Evolutionary conservation across 2,113 vertebrate species (phyloP).

Genomic region (Leucoraja erinaceus): DNA sequence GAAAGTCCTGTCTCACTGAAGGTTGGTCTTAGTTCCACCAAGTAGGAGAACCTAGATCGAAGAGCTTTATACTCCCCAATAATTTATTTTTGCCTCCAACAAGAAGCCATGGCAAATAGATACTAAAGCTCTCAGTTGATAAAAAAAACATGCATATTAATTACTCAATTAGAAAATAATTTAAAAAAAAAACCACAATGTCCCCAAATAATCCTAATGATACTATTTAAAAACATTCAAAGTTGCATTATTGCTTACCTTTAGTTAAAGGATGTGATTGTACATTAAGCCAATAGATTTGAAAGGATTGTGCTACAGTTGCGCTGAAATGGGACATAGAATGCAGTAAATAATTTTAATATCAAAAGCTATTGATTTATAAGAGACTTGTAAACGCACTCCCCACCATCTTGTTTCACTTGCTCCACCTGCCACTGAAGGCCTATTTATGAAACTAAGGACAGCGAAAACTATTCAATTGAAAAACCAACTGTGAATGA

Average conservation of each 20-base stretch:
- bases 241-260: constrained; percentile 44
- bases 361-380: neutral
- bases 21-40: neutral
- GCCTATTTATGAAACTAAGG: too few relatives aligned
- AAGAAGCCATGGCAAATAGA: neutral
- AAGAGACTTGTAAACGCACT: neutral
- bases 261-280: constrained; percentile 45
- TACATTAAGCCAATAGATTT: constrained; percentile 52
- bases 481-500: neutral
- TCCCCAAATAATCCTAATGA: neutral
- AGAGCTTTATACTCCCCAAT: neutral
- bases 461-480: neutral
- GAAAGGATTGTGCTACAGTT: constrained; percentile 45
- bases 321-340: constrained; percentile 44
- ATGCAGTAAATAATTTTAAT: neutral
- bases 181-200: neutral
- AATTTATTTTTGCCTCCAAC: neutral
- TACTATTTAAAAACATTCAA: neutral
- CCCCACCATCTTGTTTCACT: too few relatives aligned
- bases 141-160: neutral
- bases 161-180: neutral
- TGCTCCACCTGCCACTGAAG: too few relatives aligned
- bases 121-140: neutral
- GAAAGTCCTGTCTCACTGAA: neutral
- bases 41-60: neutral